phyloP scores from a whole-genome alignment of 2,113 vertebrate genomes.

The Ploceus nigricollis region DNA sequence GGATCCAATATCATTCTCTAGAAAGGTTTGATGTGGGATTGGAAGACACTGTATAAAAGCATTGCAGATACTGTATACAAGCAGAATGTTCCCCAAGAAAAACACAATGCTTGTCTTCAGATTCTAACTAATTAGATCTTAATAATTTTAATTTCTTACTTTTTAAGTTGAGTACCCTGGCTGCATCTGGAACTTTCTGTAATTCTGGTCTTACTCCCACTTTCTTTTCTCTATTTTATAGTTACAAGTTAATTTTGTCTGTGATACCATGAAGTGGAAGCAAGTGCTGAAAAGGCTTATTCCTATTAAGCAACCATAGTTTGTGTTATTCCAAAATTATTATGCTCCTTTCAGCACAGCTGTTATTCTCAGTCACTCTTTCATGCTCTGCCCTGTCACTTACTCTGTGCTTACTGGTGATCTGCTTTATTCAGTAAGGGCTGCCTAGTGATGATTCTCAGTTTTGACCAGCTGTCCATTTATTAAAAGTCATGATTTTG shows the following conservation, averaged over 20 bases:
- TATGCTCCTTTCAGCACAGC: background rate
- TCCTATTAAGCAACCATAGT: background rate
- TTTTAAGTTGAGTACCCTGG: background rate
- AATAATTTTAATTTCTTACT: background rate
- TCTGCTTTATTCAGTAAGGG: background rate
- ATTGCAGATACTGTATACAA: background rate
- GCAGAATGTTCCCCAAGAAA: background rate
- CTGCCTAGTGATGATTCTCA: background rate
- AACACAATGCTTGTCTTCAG: background rate
- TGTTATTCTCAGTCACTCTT: background rate
- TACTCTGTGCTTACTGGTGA: background rate
- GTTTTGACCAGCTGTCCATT: background rate
- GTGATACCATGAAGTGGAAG: background rate
- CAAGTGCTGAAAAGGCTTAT: background rate
- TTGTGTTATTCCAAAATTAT: background rate
- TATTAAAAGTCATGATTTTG: conserved; percentile 18
- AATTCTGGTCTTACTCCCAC: background rate
- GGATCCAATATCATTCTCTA: background rate
- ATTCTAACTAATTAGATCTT: background rate
- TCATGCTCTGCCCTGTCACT: background rate
- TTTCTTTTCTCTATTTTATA: background rate
- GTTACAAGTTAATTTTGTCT: background rate
- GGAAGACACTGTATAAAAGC: background rate
- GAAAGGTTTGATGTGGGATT: background rate
- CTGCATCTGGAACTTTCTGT: background rate